Evolutionary conservation across 1,140 invertebrate genomes (phyloP).

Genomic region (Penaeus chinensis): DNA sequence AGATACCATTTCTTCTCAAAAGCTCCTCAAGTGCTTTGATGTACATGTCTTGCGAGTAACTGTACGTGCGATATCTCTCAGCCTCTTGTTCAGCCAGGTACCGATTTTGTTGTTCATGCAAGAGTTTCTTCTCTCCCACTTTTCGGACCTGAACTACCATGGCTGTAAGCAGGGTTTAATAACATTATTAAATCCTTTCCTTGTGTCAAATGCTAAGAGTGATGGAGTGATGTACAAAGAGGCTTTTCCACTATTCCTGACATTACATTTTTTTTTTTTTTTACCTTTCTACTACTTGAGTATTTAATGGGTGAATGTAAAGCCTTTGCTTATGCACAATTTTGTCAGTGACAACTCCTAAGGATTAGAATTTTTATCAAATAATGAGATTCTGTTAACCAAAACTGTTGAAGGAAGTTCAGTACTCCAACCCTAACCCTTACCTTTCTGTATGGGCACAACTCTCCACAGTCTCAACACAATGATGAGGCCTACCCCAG

Average conservation of each 20-base stretch:
- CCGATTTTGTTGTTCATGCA: conserved; percentile 24
- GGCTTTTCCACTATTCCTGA: too few relatives aligned
- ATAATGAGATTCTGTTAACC: too few relatives aligned
- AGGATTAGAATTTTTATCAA: too few relatives aligned
- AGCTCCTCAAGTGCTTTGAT: conserved; percentile 35
- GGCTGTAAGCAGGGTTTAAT: neutral
- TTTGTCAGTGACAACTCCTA: too few relatives aligned
- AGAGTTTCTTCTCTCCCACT: conserved; percentile 30
- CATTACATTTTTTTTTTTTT: too few relatives aligned
- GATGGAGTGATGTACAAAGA: too few relatives aligned
- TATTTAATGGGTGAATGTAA: too few relatives aligned
- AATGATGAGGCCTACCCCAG: conserved; percentile 55
- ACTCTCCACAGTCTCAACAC: conserved; percentile 53
- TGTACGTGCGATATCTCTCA: conserved; percentile 16
- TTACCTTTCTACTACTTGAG: too few relatives aligned
- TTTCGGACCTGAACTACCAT: conserved; percentile 33
- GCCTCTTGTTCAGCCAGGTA: conserved; percentile 26
- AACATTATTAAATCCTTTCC: too few relatives aligned
- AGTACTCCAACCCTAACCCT: neutral
- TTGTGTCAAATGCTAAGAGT: neutral
- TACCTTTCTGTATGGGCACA: conserved; percentile 49
- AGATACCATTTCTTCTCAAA: conserved; percentile 28
- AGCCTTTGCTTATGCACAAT: too few relatives aligned
- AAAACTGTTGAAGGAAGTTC: neutral
- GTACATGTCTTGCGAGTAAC: conserved; percentile 37